Evolutionary conservation across 2,113 vertebrate species (phyloP).

Genomic region (Brachypteracias leptosomus): DNA sequence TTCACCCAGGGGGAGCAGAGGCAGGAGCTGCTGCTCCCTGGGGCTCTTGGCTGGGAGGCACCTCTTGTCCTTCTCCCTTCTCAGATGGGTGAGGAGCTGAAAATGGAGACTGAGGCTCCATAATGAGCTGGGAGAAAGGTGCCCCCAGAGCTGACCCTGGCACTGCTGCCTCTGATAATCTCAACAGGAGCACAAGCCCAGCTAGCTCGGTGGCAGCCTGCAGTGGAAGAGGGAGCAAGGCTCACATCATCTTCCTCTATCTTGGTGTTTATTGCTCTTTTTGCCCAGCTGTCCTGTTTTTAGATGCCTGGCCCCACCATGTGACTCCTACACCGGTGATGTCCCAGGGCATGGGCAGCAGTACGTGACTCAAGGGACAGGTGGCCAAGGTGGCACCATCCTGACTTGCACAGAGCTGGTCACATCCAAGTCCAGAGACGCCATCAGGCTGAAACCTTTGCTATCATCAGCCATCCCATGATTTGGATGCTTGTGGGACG

Average conservation of each 20-base stretch:
- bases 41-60: neutral
- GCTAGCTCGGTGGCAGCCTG: accelerated
- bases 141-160: neutral
- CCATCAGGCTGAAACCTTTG: neutral
- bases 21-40: neutral
- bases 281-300: neutral
- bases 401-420: neutral
- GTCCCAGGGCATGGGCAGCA: neutral
- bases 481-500: neutral
- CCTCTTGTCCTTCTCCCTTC: neutral
- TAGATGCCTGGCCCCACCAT: neutral
- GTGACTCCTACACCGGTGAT: accelerated
- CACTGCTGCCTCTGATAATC: neutral
- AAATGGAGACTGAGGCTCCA: accelerated
- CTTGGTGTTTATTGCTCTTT: neutral
- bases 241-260: neutral
- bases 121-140: neutral
- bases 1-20: neutral
- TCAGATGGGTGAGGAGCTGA: neutral
- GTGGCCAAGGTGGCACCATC: neutral
- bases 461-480: neutral
- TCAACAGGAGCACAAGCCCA: neutral
- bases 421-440: neutral
- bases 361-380: neutral
- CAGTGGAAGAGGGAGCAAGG: neutral